Conservation (phyloP, 2,113 vertebrate species). For the Cyrtonyx montezumae region DNA sequence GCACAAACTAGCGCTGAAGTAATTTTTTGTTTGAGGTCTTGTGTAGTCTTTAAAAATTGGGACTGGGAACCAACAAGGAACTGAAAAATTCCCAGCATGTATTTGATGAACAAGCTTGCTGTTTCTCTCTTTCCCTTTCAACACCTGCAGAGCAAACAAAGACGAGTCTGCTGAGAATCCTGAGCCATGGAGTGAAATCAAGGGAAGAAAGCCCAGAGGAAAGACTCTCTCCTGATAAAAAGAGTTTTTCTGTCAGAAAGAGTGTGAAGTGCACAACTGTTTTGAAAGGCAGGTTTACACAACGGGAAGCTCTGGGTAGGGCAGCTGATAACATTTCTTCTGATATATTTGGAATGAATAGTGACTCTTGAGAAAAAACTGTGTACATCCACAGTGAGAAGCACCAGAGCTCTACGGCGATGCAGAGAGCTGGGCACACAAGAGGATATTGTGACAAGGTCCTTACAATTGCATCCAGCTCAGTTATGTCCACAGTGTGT, state of each 20-base stretch:
- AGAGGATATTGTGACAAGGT: background rate
- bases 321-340: background rate
- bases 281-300: slow-evolving; percentile 61
- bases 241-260: slow-evolving; percentile 6
- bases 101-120: background rate
- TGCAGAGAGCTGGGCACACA: background rate
- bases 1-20: background rate
- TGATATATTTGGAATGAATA: background rate
- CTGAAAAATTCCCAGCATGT: background rate
- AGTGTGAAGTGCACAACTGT: background rate
- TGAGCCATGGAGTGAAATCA: slow-evolving; percentile 8
- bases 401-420: background rate
- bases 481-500: background rate
- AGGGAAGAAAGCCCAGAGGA: slow-evolving; percentile 22
- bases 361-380: background rate
- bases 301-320: background rate
- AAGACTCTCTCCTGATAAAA: slow-evolving; percentile 42
- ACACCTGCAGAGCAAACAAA: slow-evolving; percentile 76
- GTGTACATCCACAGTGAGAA: background rate
- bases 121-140: background rate
- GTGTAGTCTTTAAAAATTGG: background rate
- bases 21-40: background rate
- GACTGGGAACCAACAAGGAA: background rate
- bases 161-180: slow-evolving; percentile 74
- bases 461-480: background rate